phyloP scores from a whole-genome alignment of 2,797 vertebrate genomes.

The Nannoperca obscura region DNA sequence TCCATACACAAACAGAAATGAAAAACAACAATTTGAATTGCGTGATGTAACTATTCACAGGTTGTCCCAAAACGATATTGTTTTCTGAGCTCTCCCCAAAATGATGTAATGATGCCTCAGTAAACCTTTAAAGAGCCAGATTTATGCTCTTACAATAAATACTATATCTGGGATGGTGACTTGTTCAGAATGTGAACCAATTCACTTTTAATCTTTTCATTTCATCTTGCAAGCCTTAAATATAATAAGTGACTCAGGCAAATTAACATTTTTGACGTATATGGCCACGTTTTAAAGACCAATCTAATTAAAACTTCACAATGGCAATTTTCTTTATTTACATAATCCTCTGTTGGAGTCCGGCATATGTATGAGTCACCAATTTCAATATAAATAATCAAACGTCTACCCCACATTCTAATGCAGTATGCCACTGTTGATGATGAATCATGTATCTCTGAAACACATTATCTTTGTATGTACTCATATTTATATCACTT shows the following conservation, averaged over 20 bases:
- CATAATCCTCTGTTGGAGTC: conserved; percentile 50
- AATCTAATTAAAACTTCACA: conserved; percentile 42
- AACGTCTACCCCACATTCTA: conserved; percentile 13
- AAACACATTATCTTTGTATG: conserved; percentile 23
- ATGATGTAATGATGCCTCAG: too few species aligned
- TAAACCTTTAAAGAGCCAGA: background rate
- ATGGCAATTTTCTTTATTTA: conserved; percentile 38
- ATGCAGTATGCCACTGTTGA: conserved; percentile 18
- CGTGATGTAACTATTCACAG: background rate
- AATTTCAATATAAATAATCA: conserved; percentile 42
- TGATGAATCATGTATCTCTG: conserved; percentile 29
- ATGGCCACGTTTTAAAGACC: conserved; percentile 34
- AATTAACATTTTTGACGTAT: conserved; percentile 41
- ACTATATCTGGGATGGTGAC: conserved; percentile 8
- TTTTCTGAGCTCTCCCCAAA: too few species aligned
- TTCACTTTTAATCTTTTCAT: conserved; percentile 35
- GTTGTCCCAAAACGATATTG: background rate
- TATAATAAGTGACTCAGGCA: background rate
- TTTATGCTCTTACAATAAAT: conserved; percentile 23
- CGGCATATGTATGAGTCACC: conserved; percentile 49
- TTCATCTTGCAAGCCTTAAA: conserved; percentile 17
- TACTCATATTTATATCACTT: conserved; percentile 38
- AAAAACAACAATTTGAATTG: too few species aligned
- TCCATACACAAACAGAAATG: background rate
- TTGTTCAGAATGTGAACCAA: conserved; percentile 24